phyloP scores from a whole-genome alignment of 2,797 vertebrate genomes.

The Corythornis leucogaster region DNA sequence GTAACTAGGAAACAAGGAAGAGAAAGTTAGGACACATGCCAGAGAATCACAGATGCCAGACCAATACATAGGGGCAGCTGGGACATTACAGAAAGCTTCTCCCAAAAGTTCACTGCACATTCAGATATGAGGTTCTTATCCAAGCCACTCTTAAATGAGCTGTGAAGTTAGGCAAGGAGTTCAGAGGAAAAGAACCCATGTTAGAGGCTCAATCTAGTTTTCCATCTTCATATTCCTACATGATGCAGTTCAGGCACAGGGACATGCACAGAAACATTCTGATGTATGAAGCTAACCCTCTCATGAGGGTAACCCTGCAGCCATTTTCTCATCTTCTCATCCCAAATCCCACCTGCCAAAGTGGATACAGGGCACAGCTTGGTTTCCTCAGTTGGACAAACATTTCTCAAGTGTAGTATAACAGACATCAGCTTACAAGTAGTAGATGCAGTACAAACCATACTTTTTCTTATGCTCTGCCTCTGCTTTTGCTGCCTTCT shows the following conservation, averaged over 20 bases:
- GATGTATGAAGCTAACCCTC: neutral
- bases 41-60: neutral
- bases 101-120: neutral
- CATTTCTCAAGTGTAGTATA: neutral
- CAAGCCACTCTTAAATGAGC: neutral
- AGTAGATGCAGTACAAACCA: neutral
- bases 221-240: neutral
- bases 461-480: constrained; percentile 88
- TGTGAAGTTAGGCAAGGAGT: neutral
- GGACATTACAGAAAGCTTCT: neutral
- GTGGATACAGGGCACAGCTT: neutral
- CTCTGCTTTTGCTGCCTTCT: constrained; percentile 80
- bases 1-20: neutral
- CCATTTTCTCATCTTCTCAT: neutral
- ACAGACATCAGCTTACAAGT: neutral
- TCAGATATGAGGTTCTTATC: neutral
- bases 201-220: neutral
- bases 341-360: neutral
- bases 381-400: neutral
- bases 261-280: neutral
- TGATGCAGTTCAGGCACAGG: neutral
- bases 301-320: neutral
- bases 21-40: neutral
- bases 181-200: neutral
- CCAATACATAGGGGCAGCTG: neutral